These are phyloP conservation scores for Trichoplusia ni DNA, from an alignment of 1,140 invertebrate species.

Conservation along the genomic window DNA sequence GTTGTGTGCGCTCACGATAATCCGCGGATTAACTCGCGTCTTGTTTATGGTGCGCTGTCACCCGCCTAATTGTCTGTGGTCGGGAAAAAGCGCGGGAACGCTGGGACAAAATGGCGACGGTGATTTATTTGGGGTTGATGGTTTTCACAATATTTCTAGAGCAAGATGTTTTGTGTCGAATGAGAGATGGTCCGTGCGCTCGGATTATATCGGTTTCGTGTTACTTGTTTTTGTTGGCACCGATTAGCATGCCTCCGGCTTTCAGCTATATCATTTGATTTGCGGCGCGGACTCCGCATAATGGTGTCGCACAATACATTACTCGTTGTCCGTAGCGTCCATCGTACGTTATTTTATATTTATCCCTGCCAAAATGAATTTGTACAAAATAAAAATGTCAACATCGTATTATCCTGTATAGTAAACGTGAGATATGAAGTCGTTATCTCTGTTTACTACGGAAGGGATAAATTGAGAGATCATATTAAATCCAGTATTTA, in stretches of 20 bases:
- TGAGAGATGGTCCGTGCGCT: constrained; percentile 59
- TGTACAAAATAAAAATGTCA: constrained; percentile 25
- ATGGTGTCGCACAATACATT: constrained; percentile 11
- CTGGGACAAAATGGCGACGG: constrained; percentile 56
- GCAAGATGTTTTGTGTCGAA: constrained; percentile 77
- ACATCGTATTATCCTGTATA: constrained; percentile 10
- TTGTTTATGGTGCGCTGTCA: constrained; percentile 68
- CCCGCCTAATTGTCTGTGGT: constrained; percentile 68
- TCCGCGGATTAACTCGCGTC: constrained; percentile 61
- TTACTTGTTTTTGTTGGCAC: constrained; percentile 70
- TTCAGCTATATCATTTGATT: constrained; percentile 20
- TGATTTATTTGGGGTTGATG: constrained; percentile 63
- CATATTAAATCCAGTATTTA: background rate
- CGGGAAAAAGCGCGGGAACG: constrained; percentile 57
- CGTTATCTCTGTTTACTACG: constrained; percentile 12
- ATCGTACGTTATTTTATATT: constrained; percentile 9
- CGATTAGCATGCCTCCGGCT: constrained; percentile 20
- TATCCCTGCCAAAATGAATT: constrained; percentile 7
- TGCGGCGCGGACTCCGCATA: background rate
- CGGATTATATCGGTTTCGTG: constrained; percentile 56
- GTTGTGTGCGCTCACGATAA: constrained; percentile 66
- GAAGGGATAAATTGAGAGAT: constrained; percentile 3
- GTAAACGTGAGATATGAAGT: constrained; percentile 11
- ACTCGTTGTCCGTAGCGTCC: constrained; percentile 9
- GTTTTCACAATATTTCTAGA: constrained; percentile 73